Conservation (phyloP, 2,888 invertebrate species). For the Mythimna loreyi region DNA sequence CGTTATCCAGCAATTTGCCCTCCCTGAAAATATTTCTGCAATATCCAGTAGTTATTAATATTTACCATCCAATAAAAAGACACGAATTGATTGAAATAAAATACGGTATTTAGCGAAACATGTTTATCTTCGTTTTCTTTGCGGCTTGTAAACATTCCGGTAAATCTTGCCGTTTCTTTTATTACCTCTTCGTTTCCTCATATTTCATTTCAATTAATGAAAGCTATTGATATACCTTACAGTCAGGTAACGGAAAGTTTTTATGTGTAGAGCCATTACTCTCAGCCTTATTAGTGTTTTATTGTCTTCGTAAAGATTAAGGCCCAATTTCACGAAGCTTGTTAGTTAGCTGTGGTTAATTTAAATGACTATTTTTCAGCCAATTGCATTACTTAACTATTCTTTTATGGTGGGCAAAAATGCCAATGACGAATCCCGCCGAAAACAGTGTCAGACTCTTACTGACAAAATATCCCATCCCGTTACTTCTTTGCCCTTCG, state of each 20-base stretch:
- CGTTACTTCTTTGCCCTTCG: too few species aligned
- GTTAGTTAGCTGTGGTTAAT: too few species aligned
- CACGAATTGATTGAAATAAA: conserved; percentile 5
- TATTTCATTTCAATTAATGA: conserved; percentile 11
- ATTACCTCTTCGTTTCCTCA: neutral
- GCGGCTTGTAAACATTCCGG: conserved; percentile 23
- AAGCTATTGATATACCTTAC: neutral
- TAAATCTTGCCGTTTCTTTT: conserved; percentile 19
- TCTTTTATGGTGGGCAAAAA: too few species aligned
- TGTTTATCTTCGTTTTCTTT: conserved; percentile 9
- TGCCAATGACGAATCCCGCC: too few species aligned
- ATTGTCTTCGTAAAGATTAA: too few species aligned
- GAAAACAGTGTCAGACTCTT: too few species aligned
- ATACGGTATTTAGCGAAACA: conserved; percentile 18
- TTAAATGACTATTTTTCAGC: too few species aligned
- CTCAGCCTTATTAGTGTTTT: too few species aligned
- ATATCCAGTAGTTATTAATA: neutral
- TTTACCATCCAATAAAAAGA: neutral
- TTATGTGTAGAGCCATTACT: neutral
- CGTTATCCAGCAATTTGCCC: neutral
- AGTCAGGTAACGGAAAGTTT: neutral
- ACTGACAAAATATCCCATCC: too few species aligned
- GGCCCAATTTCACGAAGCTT: too few species aligned
- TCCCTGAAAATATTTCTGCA: too few species aligned
- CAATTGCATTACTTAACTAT: too few species aligned